phyloP scores from a whole-genome alignment of 2,113 vertebrate species.

The Oryzias melastigma region DNA sequence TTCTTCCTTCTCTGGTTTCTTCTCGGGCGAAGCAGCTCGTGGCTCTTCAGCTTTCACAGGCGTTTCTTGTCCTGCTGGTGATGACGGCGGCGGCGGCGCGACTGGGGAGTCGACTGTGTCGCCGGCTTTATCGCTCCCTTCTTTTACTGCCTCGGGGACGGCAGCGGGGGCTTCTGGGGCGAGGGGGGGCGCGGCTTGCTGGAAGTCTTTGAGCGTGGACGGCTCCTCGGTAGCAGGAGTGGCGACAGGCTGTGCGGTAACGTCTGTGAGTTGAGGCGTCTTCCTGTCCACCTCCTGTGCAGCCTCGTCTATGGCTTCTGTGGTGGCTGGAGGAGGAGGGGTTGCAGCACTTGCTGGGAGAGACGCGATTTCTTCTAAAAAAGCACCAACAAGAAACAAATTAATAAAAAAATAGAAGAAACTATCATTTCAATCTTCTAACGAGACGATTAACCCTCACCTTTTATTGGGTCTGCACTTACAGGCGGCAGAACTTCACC shows the following conservation, averaged over 20 bases:
- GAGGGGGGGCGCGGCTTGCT: slow-evolving; percentile 59
- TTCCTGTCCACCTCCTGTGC: slow-evolving; percentile 44
- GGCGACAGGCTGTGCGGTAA: slow-evolving; percentile 31
- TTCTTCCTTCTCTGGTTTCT: slow-evolving; percentile 55
- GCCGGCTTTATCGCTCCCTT: slow-evolving; percentile 24
- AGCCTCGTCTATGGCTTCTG: slow-evolving; percentile 64
- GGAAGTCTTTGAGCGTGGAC: slow-evolving; percentile 40
- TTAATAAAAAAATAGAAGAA: not conserved
- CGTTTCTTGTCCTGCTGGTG: slow-evolving; percentile 66
- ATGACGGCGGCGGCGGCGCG: slow-evolving; percentile 40
- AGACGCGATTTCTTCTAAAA: slow-evolving; percentile 83
- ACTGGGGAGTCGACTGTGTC: slow-evolving; percentile 69
- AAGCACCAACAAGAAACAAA: not conserved
- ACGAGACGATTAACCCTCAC: slow-evolving; percentile 55
- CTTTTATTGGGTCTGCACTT: slow-evolving; percentile 79
- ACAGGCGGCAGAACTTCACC: slow-evolving; percentile 84
- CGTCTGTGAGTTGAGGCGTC: slow-evolving; percentile 29
- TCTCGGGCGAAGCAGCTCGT: slow-evolving; percentile 21
- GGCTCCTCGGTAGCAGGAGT: slow-evolving; percentile 29
- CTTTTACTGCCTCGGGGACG: slow-evolving; percentile 26
- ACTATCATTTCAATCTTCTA: not conserved
- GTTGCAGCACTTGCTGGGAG: slow-evolving; percentile 68
- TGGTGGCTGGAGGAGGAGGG: slow-evolving; percentile 50
- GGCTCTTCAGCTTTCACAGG: slow-evolving; percentile 63
- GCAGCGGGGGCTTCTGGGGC: slow-evolving; percentile 24